phyloP scores from a whole-genome alignment of 2,888 invertebrate genomes.

The Euplexia lucipara region DNA sequence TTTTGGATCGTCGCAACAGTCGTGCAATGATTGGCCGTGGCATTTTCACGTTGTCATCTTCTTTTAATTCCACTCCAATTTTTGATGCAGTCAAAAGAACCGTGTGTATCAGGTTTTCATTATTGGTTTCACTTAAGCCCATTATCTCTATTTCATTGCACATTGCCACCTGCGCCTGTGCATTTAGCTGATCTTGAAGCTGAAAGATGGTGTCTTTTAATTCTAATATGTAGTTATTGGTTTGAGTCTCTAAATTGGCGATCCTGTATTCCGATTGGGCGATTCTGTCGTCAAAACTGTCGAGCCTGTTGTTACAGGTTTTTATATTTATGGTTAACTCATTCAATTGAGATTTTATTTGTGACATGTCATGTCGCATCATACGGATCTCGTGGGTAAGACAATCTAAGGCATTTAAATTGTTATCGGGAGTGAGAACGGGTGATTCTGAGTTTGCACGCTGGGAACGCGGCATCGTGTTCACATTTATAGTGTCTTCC shows the following conservation, averaged over 20 bases:
- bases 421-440: no score
- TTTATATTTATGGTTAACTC: neutral
- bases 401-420: no score
- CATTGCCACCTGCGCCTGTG: neutral
- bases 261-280: no score
- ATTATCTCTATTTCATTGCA: neutral
- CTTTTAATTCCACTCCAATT: neutral
- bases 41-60: neutral
- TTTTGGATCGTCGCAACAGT: conserved; percentile 5
- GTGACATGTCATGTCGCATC: neutral
- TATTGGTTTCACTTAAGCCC: neutral
- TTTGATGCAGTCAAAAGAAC: neutral
- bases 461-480: no score
- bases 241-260: no score
- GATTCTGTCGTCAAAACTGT: conserved; percentile 1
- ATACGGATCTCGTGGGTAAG: neutral
- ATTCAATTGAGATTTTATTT: neutral
- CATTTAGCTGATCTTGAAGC: neutral
- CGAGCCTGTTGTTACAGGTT: conserved; percentile 6
- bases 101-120: neutral
- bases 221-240: no score
- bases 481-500: no score
- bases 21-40: neutral
- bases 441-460: no score
- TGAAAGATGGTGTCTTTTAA: neutral